Percentiles rank a stretch among this genome's conserved stretches.
phyloP scores from a whole-genome alignment of 2,797 vertebrate species.

The Rhincodon typus region DNA sequence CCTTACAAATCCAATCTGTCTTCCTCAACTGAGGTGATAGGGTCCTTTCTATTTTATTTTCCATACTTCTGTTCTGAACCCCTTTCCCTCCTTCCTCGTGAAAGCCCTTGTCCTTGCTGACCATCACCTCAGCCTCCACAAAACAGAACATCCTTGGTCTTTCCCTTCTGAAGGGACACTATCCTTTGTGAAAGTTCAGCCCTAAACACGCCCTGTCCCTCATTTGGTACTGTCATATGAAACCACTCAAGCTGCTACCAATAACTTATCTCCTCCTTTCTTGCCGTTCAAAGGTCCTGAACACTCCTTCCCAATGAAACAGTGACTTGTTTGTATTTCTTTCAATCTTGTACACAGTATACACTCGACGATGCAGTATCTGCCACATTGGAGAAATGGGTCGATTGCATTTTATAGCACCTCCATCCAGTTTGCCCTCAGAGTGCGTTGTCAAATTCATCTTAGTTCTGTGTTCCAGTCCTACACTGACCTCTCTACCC shows the following conservation, averaged over 20 bases:
- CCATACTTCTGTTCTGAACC: neutral
- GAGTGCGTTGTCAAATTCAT: too few relatives aligned
- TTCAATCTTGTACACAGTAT: neutral
- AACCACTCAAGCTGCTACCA: neutral
- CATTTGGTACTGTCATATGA: neutral
- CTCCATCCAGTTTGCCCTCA: neutral
- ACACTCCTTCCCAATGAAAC: neutral
- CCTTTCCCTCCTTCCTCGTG: neutral
- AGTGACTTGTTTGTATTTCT: neutral
- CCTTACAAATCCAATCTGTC: neutral
- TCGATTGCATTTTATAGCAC: neutral
- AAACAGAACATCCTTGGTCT: neutral
- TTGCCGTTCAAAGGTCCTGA: neutral
- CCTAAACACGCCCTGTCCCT: neutral
- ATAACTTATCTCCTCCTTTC: neutral
- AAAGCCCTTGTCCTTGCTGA: neutral
- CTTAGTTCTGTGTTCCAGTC: neutral
- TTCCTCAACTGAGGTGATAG: neutral
- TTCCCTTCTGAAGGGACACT: neutral
- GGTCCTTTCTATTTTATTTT: neutral
- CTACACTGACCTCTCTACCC: neutral
- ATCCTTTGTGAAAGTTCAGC: neutral
- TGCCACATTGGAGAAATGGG: neutral
- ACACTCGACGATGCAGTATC: too few relatives aligned
- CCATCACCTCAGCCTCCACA: neutral